phyloP scores from a whole-genome alignment of 2,888 invertebrate genomes.

The Spodoptera littoralis region DNA sequence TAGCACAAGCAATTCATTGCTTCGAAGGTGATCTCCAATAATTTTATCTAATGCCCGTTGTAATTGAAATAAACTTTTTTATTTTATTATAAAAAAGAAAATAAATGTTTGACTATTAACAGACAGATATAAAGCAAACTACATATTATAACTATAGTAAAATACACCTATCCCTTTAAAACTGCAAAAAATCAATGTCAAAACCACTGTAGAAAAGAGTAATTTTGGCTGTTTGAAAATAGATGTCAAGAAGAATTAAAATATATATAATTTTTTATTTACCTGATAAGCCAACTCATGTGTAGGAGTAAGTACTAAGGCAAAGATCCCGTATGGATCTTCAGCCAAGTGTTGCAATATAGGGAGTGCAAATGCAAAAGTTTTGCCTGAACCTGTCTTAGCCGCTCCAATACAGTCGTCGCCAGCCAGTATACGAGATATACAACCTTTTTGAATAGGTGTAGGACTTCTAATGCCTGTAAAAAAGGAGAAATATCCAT shows the following conservation, averaged over 20 bases:
- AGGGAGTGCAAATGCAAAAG: constrained; percentile 98
- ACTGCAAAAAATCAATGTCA: no score
- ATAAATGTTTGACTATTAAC: no score
- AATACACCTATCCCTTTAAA: no score
- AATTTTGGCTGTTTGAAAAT: neutral
- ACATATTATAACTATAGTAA: no score
- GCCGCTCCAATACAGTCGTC: constrained; percentile 98
- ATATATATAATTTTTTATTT: constrained; percentile 34
- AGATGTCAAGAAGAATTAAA: neutral
- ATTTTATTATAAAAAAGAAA: no score
- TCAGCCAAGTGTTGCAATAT: constrained; percentile 96
- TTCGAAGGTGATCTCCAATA: no score
- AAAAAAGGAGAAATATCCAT: constrained; percentile 36
- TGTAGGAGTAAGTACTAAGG: constrained; percentile 97
- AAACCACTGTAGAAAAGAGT: neutral
- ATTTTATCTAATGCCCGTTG: no score
- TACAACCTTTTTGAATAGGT: constrained; percentile 94
- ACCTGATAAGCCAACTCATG: constrained; percentile 96
- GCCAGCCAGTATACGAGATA: constrained; percentile 93
- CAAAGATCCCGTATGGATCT: constrained; percentile 99
- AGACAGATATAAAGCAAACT: no score
- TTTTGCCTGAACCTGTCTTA: constrained; percentile 99
- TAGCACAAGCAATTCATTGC: no score
- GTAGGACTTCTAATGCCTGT: constrained; percentile 94
- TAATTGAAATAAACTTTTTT: no score